Evolutionary conservation across 1,140 invertebrate genomes (phyloP), one percentile per base, ranked within the genome.

Genomic region (Zaprionus taronus): DNA sequence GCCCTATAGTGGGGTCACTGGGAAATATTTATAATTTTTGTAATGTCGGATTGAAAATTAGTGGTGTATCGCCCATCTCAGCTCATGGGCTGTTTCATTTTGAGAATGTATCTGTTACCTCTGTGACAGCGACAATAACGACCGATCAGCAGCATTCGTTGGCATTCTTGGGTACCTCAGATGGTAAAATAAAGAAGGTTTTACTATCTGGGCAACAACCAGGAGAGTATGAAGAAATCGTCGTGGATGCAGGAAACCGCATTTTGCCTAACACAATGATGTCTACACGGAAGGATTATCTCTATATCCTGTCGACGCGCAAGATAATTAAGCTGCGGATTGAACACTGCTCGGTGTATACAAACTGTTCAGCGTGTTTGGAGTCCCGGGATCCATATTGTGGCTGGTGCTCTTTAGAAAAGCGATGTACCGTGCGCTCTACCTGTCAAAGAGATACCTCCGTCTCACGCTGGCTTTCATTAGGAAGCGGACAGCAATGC

Each of bases 361-460:
- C 95, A 4, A 98, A 98, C 77, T 99, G 99, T 93, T 97, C 96
- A 4, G 94, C 96, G 15, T 99, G 99, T 93, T 94, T 99, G 9
- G 97, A 97, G 90, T 97, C 97, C 0, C 96, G 96, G 83, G 98
- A 99, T 94, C 98, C 99, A 2, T 99, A 99, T 91, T 99, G 99
- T 94, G 98, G 98, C 12, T 99, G 98, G 98, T 99, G 98, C 93
- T 98, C 98, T 1, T 93, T 99, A 68, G 98, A 99, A 93, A 99
- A 98, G 94, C 95, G 97, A 62, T 98, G 98, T 91, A 98, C 97
- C 0, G 95, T 98, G 2, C 95, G 97, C 80, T 95, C 95, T 72
- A 96, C 97, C 51, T 98, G 98, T 93, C 97, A 98, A 87, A 97
- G 98, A 93, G 97, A 98, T 51, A 97, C 96, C 62, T 97, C 97